A percentile compares a stretch with the other conserved stretches of the same genome.
Evolutionary conservation across 53 echinoderm and acorn worm genomes (phyloP).

Genomic region (Henricia sp.): DNA sequence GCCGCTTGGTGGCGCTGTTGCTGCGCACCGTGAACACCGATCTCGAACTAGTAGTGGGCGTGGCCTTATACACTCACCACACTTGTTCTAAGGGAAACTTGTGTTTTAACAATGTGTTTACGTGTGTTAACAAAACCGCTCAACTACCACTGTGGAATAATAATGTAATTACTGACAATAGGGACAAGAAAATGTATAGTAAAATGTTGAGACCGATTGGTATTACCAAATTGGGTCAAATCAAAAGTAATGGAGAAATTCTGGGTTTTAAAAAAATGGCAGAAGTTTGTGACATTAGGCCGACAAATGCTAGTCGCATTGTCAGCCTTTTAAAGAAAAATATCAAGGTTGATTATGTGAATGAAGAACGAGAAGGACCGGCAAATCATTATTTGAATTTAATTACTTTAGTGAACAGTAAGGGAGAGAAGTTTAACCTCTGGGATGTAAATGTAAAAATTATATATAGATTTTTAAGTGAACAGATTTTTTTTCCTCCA

Average conservation of each 20-base stretch:
- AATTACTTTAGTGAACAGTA: too few species aligned
- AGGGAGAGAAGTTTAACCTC: too few species aligned
- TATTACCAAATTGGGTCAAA: background rate
- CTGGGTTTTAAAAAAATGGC: background rate
- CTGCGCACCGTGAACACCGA: too few species aligned
- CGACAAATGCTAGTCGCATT: background rate
- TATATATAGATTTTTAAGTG: too few species aligned
- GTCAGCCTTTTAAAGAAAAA: background rate
- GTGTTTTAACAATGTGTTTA: background rate
- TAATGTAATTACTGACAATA: background rate
- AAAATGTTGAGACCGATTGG: background rate
- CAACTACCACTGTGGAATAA: background rate
- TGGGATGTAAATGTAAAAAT: too few species aligned
- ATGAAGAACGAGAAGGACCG: background rate
- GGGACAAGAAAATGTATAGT: background rate
- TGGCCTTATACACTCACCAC: too few species aligned
- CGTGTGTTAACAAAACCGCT: background rate
- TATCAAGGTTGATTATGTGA: background rate
- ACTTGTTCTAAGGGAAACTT: too few species aligned
- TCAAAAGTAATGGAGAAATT: background rate
- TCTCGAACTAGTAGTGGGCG: too few species aligned
- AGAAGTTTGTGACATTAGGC: background rate
- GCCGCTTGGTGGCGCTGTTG: too few species aligned
- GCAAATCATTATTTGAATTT: conserved; percentile 3
- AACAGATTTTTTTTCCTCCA: too few species aligned